Base-by-base conservation (phyloP, 2,113 vertebrate species). In the Gasterosteus aculeatus region DNA sequence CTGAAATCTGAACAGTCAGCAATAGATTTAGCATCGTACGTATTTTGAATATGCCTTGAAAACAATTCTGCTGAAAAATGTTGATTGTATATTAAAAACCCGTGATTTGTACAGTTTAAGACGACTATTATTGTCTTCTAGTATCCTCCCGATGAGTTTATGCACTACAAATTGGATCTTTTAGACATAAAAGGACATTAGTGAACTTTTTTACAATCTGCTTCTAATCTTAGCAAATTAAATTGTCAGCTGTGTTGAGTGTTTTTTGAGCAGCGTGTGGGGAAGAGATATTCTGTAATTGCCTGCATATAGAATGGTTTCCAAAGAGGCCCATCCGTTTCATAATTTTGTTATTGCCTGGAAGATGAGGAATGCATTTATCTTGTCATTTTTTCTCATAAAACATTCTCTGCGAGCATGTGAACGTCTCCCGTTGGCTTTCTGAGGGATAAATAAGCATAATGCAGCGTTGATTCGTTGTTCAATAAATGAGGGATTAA, bases 161-260 rank as follows among this genome's bases (percentile, higher is more conserved):
- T 70, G 63, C 56, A 63, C 70, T 51, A 62, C 83, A 78, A 38
- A 31, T 38, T 69, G 39, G 53, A 71, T 75, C 69, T 66, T 85
- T 87, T 68, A 87, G 82, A 82, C 89, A 85, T 82, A 76, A 88
- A 89, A 86, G 88, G 79, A 93, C 89, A 92, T 91, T 84, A 78
- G 81, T 71, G 81, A 89, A 86, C 92, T 91, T 91, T 26, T 87
- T 84, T 78, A 47, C 88, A 88, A 80, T 91, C 90, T 71, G 70
- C 80, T 71, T 89, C 79, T 92, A 87, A 93, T 94, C 90, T 92
- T 83, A 75, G 87, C 91, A 92, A 94, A 95, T 94, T 87, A 93
- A 94, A 93, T 88, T 91, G 90, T 92, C 89, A 91, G 91, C 88
- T 84, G 89, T n/a, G n/a, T n/a, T n/a, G 76, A 57, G 72, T 69